phyloP scores from a whole-genome alignment of 2,888 invertebrate species.

The Pachydiplax longipennis region DNA sequence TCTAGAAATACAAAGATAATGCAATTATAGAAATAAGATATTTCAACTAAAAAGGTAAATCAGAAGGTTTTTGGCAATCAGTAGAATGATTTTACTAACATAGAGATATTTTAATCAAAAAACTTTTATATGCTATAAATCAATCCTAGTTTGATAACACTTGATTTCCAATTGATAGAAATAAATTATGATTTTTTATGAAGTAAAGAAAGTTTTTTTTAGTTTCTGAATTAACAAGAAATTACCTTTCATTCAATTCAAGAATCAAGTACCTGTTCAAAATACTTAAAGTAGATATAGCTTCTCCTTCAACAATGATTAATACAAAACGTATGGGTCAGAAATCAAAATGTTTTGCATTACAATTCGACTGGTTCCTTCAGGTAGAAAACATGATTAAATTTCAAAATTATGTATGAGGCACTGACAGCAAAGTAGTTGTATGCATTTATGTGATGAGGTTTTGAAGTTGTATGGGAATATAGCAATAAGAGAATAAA shows the following conservation, averaged over 20 bases:
- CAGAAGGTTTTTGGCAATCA: neutral
- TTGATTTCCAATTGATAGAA: neutral
- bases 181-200: neutral
- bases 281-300: neutral
- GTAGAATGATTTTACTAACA: neutral
- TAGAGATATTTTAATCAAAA: neutral
- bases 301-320: neutral
- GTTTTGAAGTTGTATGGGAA: neutral
- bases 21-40: conserved; percentile 17
- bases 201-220: neutral
- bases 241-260: no score
- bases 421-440: neutral
- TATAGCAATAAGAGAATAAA: neutral
- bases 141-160: neutral
- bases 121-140: neutral
- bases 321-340: neutral
- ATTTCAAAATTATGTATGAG: neutral
- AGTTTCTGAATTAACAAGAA: neutral
- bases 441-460: neutral
- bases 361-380: no score
- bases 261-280: conserved; percentile 35
- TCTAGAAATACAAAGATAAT: conserved; percentile 18
- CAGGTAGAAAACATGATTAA: no score
- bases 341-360: neutral
- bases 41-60: conserved; percentile 22